Evolutionary conservation across 2,888 invertebrate species (phyloP), one percentile per base, ranked within the genome.

Genomic region (Phlogophora meticulosa): DNA sequence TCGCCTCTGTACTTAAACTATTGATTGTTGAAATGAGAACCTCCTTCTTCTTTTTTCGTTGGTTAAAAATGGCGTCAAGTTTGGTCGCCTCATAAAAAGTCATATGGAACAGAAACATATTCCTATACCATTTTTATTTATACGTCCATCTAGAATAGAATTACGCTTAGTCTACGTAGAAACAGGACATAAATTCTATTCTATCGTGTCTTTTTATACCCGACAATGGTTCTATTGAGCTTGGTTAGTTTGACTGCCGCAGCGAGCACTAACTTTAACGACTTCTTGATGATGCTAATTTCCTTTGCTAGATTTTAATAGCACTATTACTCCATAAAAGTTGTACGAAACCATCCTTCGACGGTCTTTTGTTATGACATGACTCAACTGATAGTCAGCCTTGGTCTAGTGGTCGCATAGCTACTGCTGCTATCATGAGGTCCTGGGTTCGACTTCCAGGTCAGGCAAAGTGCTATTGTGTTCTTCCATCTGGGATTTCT

Each of bases 221-320:
- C 43, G 34, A 34, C 51, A 34, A 36, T 55, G 7, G 42, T 51
- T 38, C 32, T 51, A 36, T n/a, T 40, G 32, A 36, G 49, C 55
- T 17, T 38, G 58, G 65, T 72, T 65, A 76, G 64, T 76, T 76
- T 76, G 56, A 76, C 49, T 56, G 32, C 42, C 17, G 10, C 10
- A 7, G 17, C 45, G 7, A 43, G n/a, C 28, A 22, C 17, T 55
- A 59, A 38, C 43, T 61, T 77, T 62, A 72, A 72, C 61, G 78
- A 58, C 53, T 38, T 17, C 9, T 28, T 61, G 49, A 67, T 61
- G 57, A 40, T 49, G 40, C 57, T 58, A 53, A 73, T 72, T 67
- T 73, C 73, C 61, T 15, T 55, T 34, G 28, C 53, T 34, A 51
- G 48, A 75, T 55, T 66, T 72, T 72, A 61, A 72, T 78, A 9